Conservation (phyloP, 2,888 invertebrate species). For the Zaprionus lineosus region DNA sequence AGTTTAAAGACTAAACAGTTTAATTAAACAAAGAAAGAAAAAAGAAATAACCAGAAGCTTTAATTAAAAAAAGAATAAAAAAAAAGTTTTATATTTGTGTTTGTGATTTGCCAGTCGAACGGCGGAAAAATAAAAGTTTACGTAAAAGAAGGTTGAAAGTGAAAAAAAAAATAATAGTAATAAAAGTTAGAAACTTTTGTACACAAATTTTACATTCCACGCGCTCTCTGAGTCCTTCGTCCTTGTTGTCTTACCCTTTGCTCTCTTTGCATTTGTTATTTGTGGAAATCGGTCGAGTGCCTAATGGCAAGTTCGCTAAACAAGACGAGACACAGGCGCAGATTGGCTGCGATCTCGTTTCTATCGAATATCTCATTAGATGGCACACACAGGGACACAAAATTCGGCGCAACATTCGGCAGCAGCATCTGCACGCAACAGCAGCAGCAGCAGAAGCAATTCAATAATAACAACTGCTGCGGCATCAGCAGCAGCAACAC, state of each 20-base stretch:
- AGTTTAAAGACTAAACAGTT: constrained; percentile 80
- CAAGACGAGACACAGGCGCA: constrained; percentile 89
- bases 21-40: constrained; percentile 32
- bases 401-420: constrained; percentile 84
- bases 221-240: not conserved
- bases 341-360: constrained; percentile 96
- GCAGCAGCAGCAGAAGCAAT: constrained; percentile 50
- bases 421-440: constrained; percentile 79
- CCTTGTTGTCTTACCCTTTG: too few species aligned
- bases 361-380: constrained; percentile 97
- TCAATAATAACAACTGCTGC: constrained; percentile 41
- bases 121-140: constrained; percentile 44
- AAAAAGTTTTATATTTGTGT: constrained; percentile 1
- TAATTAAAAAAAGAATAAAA: constrained; percentile 7
- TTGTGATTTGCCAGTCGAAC: constrained; percentile 12
- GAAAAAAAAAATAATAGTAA: constrained; percentile 1
- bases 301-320: constrained; percentile 83
- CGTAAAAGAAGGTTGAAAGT: too few species aligned
- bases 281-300: constrained; percentile 70
- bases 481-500: constrained; percentile 18
- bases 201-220: not conserved
- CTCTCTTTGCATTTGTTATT: constrained; percentile 51
- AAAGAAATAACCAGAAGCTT: not conserved
- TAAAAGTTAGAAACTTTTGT: constrained; percentile 7
- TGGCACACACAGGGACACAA: constrained; percentile 91